Evolutionary conservation across 2,888 invertebrate genomes (phyloP).

Genomic region (Monoplex corrugatus): DNA sequence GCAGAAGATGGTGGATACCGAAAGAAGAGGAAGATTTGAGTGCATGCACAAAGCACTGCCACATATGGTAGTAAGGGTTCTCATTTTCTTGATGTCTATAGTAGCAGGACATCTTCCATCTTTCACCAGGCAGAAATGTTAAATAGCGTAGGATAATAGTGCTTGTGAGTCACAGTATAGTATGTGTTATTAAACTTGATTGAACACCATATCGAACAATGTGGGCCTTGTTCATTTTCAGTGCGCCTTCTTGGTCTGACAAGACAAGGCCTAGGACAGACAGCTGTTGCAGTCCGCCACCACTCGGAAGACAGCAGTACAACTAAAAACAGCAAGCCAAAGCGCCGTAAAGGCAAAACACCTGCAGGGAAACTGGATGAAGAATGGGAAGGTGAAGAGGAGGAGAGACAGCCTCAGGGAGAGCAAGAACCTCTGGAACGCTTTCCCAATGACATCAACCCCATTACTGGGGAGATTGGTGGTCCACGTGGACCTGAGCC

Average conservation of each 20-base stretch:
- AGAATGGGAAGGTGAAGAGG: constrained; percentile 82
- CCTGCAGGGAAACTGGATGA: constrained; percentile 89
- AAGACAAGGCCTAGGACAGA: not conserved
- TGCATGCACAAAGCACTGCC: too few species aligned
- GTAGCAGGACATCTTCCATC: too few species aligned
- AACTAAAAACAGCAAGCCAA: not conserved
- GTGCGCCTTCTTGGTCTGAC: constrained; percentile 33
- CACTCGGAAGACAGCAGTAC: constrained; percentile 43
- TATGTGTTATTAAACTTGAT: too few species aligned
- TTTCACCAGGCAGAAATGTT: too few species aligned
- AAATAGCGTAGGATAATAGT: too few species aligned
- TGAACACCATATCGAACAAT: too few species aligned
- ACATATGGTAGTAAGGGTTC: too few species aligned
- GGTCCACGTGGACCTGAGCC: constrained; percentile 99
- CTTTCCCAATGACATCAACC: constrained; percentile 94
- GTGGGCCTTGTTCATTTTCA: not conserved
- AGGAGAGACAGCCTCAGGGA: constrained; percentile 87
- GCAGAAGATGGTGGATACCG: too few species aligned
- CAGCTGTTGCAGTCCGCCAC: not conserved
- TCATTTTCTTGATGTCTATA: too few species aligned
- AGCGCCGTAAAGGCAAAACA: constrained; percentile 84
- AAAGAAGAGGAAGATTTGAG: too few species aligned
- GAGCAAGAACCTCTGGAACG: constrained; percentile 91
- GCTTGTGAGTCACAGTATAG: too few species aligned
- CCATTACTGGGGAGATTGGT: constrained; percentile 95